Base-by-base conservation (phyloP, 1,140 invertebrate genomes). In the Drosophila pseudoananassae region DNA sequence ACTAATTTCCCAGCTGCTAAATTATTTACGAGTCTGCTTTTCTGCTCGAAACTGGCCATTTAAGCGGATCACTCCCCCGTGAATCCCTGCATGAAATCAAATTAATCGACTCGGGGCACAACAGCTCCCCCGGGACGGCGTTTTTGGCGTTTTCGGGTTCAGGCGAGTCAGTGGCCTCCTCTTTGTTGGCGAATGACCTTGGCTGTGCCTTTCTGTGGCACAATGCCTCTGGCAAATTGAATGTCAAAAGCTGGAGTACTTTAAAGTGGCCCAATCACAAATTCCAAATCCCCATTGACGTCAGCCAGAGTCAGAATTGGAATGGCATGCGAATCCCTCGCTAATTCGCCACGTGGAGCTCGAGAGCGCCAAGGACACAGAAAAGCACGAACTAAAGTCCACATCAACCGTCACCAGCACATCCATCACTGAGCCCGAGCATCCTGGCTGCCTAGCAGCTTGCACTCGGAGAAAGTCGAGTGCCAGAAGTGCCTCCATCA, bases 111-210 rank as follows among this genome's bases (percentile, higher is more conserved):
- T 29, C 45, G 9, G 9, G 36, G 8, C 60, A 36, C 33, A 36
- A 10, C 38, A 15, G 52, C 75, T 53, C 49, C 20, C 54, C 5
- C 40, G 7, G 40, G 40, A 31, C 17, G 10, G 14, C 49, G 55
- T 38, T 58, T 55, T 38, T 14, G 10, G 14, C 49, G 55, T 38
- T 58, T 55, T 38, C 6, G 59, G 47, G 64, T 65, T 52, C 61
- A 79, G 53, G 49, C 61, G 61, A 75, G 52, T 70, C 64, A 74
- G 76, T 78, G 76, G 75, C 79, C 79, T 63, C 27, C 51, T 55
- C 70, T 61, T 73, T 73, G 57, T 73, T 50, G 57, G 49, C 64
- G 55, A 50, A 59, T 80, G 80, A 76, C 80, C 79, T 84, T 38
- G 33, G 27, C 52, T 49, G 31, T 50, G 25, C 17, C 46, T 27